phyloP scores from a whole-genome alignment of 2,888 invertebrate species.

The Drosophila suboccidentalis region DNA sequence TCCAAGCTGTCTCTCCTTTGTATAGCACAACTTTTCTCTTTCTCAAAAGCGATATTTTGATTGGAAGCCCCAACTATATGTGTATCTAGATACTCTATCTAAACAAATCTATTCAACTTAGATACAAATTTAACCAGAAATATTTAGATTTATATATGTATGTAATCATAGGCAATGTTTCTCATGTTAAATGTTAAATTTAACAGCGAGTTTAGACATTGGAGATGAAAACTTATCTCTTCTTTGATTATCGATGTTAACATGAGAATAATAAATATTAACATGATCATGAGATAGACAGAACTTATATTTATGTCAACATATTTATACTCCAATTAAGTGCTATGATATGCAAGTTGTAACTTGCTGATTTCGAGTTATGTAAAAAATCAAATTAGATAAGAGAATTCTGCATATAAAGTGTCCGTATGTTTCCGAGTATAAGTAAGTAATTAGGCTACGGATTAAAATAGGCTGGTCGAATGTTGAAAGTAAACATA shows the following conservation, averaged over 20 bases:
- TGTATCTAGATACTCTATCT: conserved; percentile 2
- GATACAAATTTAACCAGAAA: not conserved
- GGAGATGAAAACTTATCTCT: not conserved
- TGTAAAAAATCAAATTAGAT: conserved; percentile 44
- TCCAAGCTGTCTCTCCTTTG: not conserved
- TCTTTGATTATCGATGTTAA: not conserved
- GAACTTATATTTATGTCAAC: conserved; percentile 15
- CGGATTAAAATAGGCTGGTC: conserved; percentile 24
- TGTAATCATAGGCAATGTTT: conserved; percentile 3
- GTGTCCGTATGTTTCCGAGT: conserved; percentile 20
- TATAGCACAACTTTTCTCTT: conserved; percentile 21
- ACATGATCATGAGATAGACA: not conserved
- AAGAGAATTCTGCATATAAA: conserved; percentile 28
- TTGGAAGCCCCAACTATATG: not conserved
- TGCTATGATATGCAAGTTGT: conserved; percentile 57
- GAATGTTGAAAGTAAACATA: conserved; percentile 13
- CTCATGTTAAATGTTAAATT: not conserved
- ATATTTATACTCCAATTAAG: conserved; percentile 56
- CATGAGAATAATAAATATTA: not conserved
- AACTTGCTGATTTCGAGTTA: conserved; percentile 52
- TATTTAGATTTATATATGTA: conserved; percentile 9
- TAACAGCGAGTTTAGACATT: not conserved
- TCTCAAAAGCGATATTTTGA: not conserved
- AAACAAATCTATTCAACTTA: not conserved
- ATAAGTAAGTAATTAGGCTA: conserved; percentile 25